phyloP scores from a whole-genome alignment of 1,140 invertebrate species.

The Pissodes strobi region DNA sequence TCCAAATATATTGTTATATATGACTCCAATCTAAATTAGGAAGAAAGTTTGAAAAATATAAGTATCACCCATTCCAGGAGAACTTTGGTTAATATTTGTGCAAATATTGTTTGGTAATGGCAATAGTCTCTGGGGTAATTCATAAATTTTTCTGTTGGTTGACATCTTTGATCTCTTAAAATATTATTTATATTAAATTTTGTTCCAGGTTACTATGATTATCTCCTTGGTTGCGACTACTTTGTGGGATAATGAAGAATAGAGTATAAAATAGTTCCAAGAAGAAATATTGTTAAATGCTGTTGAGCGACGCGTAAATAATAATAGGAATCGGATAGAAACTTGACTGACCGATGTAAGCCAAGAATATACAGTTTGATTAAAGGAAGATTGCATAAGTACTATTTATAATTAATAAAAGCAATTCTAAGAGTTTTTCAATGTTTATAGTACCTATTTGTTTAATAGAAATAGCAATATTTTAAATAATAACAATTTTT shows the following conservation, averaged over 20 bases:
- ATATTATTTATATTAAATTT: background rate
- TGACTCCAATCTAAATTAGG: no score
- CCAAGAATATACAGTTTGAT: background rate
- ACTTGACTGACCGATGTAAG: background rate
- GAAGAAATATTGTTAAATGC: background rate
- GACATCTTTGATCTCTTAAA: background rate
- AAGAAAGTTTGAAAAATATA: no score
- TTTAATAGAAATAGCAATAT: background rate
- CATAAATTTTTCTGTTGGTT: background rate
- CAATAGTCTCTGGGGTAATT: no score
- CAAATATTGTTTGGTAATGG: no score
- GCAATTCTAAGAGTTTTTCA: background rate
- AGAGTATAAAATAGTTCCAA: background rate
- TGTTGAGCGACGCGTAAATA: background rate
- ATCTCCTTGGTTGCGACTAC: background rate
- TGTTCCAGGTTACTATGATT: conserved; percentile 2
- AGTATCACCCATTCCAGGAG: no score
- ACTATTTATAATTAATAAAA: background rate
- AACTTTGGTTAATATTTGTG: no score
- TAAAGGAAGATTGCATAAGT: background rate
- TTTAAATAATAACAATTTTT: conserved; percentile 3
- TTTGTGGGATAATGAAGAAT: background rate
- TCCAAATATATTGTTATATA: no score
- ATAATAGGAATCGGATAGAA: background rate
- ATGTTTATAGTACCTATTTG: background rate